Base-by-base conservation (phyloP, 92 coral and sea anemone genomes). In the Heliopora coerulea region DNA sequence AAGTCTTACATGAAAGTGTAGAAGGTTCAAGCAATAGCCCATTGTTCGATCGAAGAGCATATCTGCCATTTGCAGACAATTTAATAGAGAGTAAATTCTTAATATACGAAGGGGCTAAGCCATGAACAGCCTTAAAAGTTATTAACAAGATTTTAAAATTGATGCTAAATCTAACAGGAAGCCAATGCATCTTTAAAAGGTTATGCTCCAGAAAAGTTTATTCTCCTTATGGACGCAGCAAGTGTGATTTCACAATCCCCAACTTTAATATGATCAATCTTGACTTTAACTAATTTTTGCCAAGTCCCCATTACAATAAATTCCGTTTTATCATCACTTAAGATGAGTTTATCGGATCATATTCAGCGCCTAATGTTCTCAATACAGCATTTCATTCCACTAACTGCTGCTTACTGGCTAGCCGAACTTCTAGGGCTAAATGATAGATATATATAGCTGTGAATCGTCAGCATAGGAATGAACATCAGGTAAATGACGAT, bases 391-490 rank as follows among this genome's bases (percentile, higher is more conserved):
- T n/a, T 46, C 59, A 54, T 7, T 24, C 65, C 64, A 15, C 8
- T 31, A 23, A 72, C 33, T 40, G 78, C 78, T 24, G 49, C 42
- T 5, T 29, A 28, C 48, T 56, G 62, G 20, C 17, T 46, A 12
- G 60, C 18, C 34, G 12, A 40, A 41, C 50, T 72, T n/a, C 5
- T 28, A 17, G 79, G 79, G 42, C 32, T 30, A 56, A 66, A 66
- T 20, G 74, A 41, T 41, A 40, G 13, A 18, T 66, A 66, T 1
- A 66, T 66, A 66, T 1, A 66, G 27, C 74, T 66, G 74, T 13
- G 56, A 29, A 28, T 66, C 74, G 20, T 66, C 74, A 3, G 83
- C 83, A 21, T 79, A 80, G 54, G 82, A 37, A 21, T 82, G 82
- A 3, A 67, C 82, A 35, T 57, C 19, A 33, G 86, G 78, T 13